phyloP scores from a whole-genome alignment of 1,140 invertebrate genomes.

The Diprion similis region DNA sequence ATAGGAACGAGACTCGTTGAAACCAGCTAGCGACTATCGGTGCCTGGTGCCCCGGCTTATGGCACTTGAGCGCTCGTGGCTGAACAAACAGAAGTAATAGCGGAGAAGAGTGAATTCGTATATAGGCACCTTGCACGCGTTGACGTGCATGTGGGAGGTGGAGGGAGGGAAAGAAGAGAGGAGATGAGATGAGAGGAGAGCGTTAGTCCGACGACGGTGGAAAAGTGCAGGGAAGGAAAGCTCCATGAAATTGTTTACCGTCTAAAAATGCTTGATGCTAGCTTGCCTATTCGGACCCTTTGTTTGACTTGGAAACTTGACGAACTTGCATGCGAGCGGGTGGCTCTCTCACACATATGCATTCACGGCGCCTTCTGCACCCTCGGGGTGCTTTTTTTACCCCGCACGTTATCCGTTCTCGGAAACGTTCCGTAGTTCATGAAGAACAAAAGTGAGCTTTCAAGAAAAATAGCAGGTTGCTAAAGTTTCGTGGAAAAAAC shows the following conservation, averaged over 20 bases:
- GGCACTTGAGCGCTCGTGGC: background rate
- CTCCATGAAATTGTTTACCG: constrained; percentile 5
- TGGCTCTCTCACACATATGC: background rate
- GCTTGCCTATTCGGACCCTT: background rate
- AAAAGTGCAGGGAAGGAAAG: background rate
- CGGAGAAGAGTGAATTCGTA: background rate
- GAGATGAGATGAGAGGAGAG: background rate
- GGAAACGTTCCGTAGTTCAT: background rate
- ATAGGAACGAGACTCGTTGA: background rate
- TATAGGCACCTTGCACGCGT: background rate
- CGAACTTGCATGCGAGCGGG: background rate
- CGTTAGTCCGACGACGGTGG: too few species aligned
- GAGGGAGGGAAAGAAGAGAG: too few species aligned
- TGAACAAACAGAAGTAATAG: constrained; percentile 7
- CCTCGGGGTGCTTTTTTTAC: background rate
- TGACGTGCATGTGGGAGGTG: too few species aligned
- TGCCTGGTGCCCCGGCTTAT: background rate
- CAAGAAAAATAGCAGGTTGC: too few species aligned
- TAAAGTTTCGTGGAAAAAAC: too few species aligned
- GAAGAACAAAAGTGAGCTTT: too few species aligned
- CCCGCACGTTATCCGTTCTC: background rate
- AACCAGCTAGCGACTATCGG: background rate
- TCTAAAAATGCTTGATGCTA: background rate
- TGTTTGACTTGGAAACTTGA: background rate
- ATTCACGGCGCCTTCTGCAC: background rate